These are phyloP conservation scores for Eurystomus glaucurus DNA, from an alignment of 2,797 vertebrate genomes.

Conservation along the genomic window DNA sequence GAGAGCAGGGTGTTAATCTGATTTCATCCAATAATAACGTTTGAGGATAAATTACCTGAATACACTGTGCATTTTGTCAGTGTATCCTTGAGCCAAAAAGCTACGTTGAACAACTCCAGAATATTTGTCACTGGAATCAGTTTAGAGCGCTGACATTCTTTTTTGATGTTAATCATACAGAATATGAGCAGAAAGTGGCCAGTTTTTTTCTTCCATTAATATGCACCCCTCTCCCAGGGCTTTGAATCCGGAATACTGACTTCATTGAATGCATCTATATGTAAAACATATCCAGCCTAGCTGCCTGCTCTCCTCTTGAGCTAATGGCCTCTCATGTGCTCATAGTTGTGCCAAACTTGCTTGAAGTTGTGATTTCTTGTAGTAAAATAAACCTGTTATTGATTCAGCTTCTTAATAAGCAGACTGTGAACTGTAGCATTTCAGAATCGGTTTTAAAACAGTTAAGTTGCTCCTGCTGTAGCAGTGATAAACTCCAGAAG, in stretches of 20 bases:
- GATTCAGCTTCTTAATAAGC: background rate
- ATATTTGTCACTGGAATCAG: background rate
- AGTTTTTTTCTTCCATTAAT: background rate
- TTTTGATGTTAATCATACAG: background rate
- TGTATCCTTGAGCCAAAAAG: background rate
- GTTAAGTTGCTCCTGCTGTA: background rate
- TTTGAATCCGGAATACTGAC: background rate
- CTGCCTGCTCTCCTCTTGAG: background rate
- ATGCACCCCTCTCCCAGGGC: rapidly evolving
- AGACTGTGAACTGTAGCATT: background rate
- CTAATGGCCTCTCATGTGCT: rapidly evolving
- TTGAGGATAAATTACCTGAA: background rate
- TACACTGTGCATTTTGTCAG: background rate
- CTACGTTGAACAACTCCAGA: background rate
- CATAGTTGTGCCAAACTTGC: background rate
- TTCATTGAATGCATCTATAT: background rate
- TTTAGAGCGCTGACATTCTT: background rate
- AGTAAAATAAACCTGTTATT: background rate
- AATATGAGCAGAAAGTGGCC: background rate
- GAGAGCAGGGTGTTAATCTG: background rate
- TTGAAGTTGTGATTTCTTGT: background rate
- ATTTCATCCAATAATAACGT: background rate
- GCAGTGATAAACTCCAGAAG: background rate
- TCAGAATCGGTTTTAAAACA: background rate
- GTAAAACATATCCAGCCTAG: background rate